These are phyloP conservation scores for Eristalinus aeneus DNA, from an alignment of 2,888 invertebrate genomes.

Conservation along the genomic window DNA sequence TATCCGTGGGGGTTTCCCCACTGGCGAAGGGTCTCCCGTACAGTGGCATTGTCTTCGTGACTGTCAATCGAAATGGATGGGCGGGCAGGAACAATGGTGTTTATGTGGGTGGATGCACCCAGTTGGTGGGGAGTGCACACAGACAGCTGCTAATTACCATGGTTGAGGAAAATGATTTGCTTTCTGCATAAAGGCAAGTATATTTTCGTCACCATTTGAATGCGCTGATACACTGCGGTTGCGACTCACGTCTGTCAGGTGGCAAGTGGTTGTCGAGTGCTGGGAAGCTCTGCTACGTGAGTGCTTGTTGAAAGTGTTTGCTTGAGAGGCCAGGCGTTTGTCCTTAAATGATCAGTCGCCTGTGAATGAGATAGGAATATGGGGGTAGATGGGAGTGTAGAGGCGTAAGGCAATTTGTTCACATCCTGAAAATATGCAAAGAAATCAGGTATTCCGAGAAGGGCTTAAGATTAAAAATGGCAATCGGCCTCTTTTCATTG, in stretches of 20 bases:
- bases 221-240: background rate
- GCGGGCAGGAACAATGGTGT: background rate
- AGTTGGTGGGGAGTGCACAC: background rate
- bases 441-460: too few species aligned
- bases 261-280: background rate
- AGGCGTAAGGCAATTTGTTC: background rate
- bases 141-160: background rate
- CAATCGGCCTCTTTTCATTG: background rate
- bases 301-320: background rate
- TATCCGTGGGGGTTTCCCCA: conserved; percentile 36
- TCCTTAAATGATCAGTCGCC: background rate
- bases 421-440: too few species aligned
- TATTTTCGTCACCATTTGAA: background rate
- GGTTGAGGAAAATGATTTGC: background rate
- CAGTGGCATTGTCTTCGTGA: background rate
- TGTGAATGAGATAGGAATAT: background rate
- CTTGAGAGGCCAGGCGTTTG: background rate
- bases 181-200: background rate
- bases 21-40: background rate
- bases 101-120: background rate
- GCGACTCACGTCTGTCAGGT: background rate
- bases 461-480: too few species aligned
- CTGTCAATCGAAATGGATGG: conserved; percentile 3
- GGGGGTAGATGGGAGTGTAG: background rate
- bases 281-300: background rate